Evolutionary conservation across 2,797 vertebrate genomes (phyloP).

Genomic region (Arnoldichthys spilopterus): DNA sequence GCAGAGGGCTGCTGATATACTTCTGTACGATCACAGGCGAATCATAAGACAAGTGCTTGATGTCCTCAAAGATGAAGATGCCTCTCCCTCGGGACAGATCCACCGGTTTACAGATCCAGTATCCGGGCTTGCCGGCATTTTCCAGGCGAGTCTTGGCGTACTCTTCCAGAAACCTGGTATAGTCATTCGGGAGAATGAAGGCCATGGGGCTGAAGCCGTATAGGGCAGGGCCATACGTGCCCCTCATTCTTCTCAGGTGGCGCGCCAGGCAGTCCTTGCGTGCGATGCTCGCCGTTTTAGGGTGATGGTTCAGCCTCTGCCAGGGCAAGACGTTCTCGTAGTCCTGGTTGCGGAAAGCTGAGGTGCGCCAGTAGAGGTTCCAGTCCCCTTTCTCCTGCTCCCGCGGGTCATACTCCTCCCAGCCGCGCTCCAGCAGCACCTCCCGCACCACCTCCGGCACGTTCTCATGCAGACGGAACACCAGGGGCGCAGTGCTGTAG

Average conservation of each 20-base stretch:
- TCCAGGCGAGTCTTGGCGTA: constrained; percentile 68
- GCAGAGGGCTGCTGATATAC: constrained; percentile 81
- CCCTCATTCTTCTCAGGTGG: constrained; percentile 78
- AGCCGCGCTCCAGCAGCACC: constrained; percentile 83
- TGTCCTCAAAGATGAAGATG: constrained; percentile 81
- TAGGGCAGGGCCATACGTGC: constrained; percentile 68
- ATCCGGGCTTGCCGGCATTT: constrained; percentile 55
- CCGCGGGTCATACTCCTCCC: constrained; percentile 75
- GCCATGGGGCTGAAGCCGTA: constrained; percentile 80
- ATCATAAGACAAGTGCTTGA: constrained; percentile 79
- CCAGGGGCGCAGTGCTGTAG: constrained; percentile 58
- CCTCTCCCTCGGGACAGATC: constrained; percentile 80
- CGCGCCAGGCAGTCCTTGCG: constrained; percentile 83
- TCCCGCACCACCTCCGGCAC: constrained; percentile 76
- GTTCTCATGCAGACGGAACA: constrained; percentile 76
- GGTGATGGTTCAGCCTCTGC: constrained; percentile 87
- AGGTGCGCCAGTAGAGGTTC: constrained; percentile 81
- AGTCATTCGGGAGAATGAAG: constrained; percentile 82
- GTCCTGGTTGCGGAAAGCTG: constrained; percentile 72
- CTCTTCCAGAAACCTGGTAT: constrained; percentile 76
- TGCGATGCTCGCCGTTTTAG: constrained; percentile 77
- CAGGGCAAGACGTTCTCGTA: constrained; percentile 78
- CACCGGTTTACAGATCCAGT: constrained; percentile 86
- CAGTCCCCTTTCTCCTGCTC: constrained; percentile 73
- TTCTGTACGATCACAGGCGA: constrained; percentile 78